phyloP scores from a whole-genome alignment of 2,797 vertebrate genomes.

The Brotula barbata region DNA sequence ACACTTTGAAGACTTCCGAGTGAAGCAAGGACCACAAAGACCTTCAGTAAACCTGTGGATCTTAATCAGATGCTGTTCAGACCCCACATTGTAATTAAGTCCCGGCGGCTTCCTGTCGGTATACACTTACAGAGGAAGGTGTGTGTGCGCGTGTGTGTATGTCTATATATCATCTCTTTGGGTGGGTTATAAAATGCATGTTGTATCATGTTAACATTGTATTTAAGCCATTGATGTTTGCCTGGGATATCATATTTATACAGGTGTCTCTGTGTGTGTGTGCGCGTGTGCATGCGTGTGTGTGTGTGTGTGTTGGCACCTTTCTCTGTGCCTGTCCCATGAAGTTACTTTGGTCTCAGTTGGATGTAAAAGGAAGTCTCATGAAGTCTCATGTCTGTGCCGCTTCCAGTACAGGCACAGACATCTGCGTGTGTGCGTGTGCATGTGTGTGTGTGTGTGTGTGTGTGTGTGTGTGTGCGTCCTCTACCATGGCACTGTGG shows the following conservation, averaged over 20 bases:
- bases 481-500: slow-evolving; percentile 58
- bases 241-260: slow-evolving; percentile 43
- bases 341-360: slow-evolving; percentile 67
- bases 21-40: slow-evolving; percentile 73
- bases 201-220: slow-evolving; percentile 59
- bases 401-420: slow-evolving; percentile 66
- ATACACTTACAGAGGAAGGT: slow-evolving; percentile 34
- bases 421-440: slow-evolving; percentile 45
- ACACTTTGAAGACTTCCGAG: neutral
- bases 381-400: slow-evolving; percentile 70
- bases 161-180: slow-evolving; percentile 29
- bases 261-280: slow-evolving; percentile 40
- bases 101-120: slow-evolving; percentile 61
- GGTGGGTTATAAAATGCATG: slow-evolving; percentile 55
- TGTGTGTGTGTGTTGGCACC: slow-evolving; percentile 32
- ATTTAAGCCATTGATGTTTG: slow-evolving; percentile 47
- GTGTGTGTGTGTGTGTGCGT: slow-evolving; percentile 1
- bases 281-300: slow-evolving; percentile 7
- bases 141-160: slow-evolving; percentile 10
- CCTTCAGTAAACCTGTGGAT: slow-evolving; percentile 57
- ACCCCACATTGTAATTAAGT: slow-evolving; percentile 68
- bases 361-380: slow-evolving; percentile 73
- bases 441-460: slow-evolving; percentile 4
- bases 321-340: slow-evolving; percentile 56
- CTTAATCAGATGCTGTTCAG: slow-evolving; percentile 68